Evolutionary conservation across 2,797 vertebrate species (phyloP), one percentile per base, ranked within the genome.

Genomic region (Mus caroli): DNA sequence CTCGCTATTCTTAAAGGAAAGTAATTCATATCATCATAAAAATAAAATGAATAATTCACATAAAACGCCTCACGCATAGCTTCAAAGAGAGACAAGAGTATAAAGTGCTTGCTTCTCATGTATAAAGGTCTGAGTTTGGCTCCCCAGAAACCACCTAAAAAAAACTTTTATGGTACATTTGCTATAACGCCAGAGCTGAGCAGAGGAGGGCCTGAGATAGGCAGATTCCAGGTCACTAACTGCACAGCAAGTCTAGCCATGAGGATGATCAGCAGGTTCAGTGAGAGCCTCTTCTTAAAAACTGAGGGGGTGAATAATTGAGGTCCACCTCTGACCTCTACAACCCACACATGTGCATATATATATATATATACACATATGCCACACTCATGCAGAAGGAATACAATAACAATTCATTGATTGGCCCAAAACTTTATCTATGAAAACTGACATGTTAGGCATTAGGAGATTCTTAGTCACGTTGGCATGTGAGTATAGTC

Each of bases 1-100:
- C 52, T 91, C 54, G 4, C 56, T 56, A 88, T 91, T 92, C 54
- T 88, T 96, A 95, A 96, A 93, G 77, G 69, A 91, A 93, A 78
- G 20, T 88, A 94, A 91, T 88, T 94, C 69, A 92, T 77, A 37
- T 77, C 46, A 84, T 88, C 71, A 90, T 92, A 56, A 71, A 56
- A 54, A 71, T 37, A n/a, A 87, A 54, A 71, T 40, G 34, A 54
- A 28, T 71, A 37, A 71, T 87, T 54, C 34, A 1, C 26, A 54
- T 37, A 71, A 28, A 71, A 87, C 7, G 19, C 34, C 50, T 37
- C 52, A 54, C n/a, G 13, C 31, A 71, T 24, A 54, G 4, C 34
- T 28, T 54, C 64, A 13, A 52, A 52, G 12, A 67, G 31, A 52
- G 62, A 5, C 10, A 24, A 19, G 20, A 19, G 34, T 71, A 4